Evolutionary conservation across 2,888 invertebrate genomes (phyloP), one percentile per base, ranked within the genome.

Genomic region (Drosophila conformis): DNA sequence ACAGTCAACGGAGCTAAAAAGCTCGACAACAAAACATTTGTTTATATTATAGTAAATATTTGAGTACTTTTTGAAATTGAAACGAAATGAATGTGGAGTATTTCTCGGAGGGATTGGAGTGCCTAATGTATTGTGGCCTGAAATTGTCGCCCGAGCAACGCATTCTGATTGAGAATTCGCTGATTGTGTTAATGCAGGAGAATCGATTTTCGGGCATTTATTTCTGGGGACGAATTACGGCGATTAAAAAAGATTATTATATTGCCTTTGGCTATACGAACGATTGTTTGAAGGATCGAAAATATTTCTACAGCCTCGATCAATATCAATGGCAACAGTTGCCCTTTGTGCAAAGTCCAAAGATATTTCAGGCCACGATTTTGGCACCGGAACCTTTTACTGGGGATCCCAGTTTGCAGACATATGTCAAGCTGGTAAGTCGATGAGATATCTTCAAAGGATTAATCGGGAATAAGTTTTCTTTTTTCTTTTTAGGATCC

Each of bases 171-270:
- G 95, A 96, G 90, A 97, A 96, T 91, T 97, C 98, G 0, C 93
- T 98, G 6, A 94, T 96, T 0, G 93, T 97, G 65, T 94, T 98
- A 46, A 96, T 98, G 93, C 95, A 95, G 76, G 97, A 98, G 91
- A 97, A 98, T 93, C 97, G 97, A 91, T 97, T 98, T 92, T 93
- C 94, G 21, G 95, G 95, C 90, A 95, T 97, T 61, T 97, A 96
- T 90, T 97, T 98, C 90, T 98, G 98, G 97, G 98, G 98, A 0
- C 95, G 96, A 90, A 95, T 98, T 60, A 95, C 95, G 78, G 98
- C 97, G 2, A 93, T 95, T 0, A 95, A 95, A 77, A 94, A 94
- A 25, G 97, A 98, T 92, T 98, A 98, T 92, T 97, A 96, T 90
- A 95, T 98, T 72, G 96, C 97, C 2, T 97, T 95, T 87, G 98